Base-by-base conservation (phyloP, 2,113 vertebrate species). In the Scatophagus argus region DNA sequence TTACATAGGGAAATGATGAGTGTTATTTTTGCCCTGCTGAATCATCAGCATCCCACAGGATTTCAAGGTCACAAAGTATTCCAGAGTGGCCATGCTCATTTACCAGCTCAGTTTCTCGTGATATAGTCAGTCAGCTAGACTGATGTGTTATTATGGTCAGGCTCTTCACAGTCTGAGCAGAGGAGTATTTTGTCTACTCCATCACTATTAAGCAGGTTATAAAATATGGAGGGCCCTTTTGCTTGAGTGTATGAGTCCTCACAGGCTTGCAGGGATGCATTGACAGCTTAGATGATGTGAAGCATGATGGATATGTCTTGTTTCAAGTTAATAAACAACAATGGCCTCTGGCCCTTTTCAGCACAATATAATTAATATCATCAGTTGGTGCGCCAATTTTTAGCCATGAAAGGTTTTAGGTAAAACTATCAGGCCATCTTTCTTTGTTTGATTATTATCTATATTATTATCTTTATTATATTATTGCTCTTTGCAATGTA, bases 141-240 rank as follows among this genome's bases (percentile, higher is more conserved):
- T 85, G 84, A 88, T 87, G 84, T 74, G 81, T 87, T 87, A 79
- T 88, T 66, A 77, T 44, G 74, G 17, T 55, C 21, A 0, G 66
- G 64, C 74, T 65, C 81, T 90, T 77, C 66, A 76, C 66, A 80
- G 64, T 77, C 77, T 34, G 62, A 82, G 83, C 41, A 47, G 60
- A 86, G 72, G 36, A 81, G 84, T 88, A 70, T 79, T 88, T 86
- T 46, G 79, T 85, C 84, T 87, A 72, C 86, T 88, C 71, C 39
- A 83, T 87, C 88, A 88, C 79, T 80, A 90, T 90, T 81, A 82
- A 86, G 77, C 76, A 89, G 81, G 82, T 87, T 82, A 77, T 71
- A 41, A 73, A 77, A 74, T 79, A 87, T 82, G 52, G 74, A 91
- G 81, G 84, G 83, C 74, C 68, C 88, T 89, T 58, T 32, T 84